Base-by-base conservation (phyloP, 1,140 invertebrate genomes). In the Bombyx mandarina region DNA sequence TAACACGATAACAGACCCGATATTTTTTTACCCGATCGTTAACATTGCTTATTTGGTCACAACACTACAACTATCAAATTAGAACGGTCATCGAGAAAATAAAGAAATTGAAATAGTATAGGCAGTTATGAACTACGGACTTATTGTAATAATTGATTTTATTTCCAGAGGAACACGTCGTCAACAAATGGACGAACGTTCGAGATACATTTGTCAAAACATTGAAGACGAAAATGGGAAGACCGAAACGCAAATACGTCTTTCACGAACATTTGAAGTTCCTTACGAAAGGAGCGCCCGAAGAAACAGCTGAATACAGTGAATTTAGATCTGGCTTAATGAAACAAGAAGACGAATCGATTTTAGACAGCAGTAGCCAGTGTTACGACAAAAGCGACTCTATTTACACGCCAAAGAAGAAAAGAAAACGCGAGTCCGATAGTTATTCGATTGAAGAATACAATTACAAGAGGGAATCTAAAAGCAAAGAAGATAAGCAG, bases 101-200 rank as follows among this genome's bases (percentile, higher is more conserved):
- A 18, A 18, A 18, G 12, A 18, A 18, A 18, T 18, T 18, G 0
- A 18, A 18, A 18, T 18, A 18, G 12, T 18, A 18, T 18, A 18
- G 12, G 12, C 26, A 35, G 2, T 35, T 35, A 35, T 35, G 26
- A 47, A 10, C 45, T 12, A 47, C 1, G n/a, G 8, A 47, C 8
- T 47, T 47, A 47, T 47, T 47, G 2, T 3, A 47, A 47, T 47
- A 47, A 47, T 43, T 6, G n/a, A 12, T 61, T 53, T 54, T 52
- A 7, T 57, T 80, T 76, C 45, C 71, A 86, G 83, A 76, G 26
- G 81, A 84, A 63, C 58, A 65, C 12, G 67, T 86, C 10, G 50
- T 82, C 3, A 73, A 69, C 50, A 86, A 84, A 70, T 86, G 82
- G 82, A 79, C 75, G 7, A 84, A 86, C 56, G 72, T 81, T 8